Base-by-base conservation (phyloP, 1,140 invertebrate species). In the Leptoteleia sp. region DNA sequence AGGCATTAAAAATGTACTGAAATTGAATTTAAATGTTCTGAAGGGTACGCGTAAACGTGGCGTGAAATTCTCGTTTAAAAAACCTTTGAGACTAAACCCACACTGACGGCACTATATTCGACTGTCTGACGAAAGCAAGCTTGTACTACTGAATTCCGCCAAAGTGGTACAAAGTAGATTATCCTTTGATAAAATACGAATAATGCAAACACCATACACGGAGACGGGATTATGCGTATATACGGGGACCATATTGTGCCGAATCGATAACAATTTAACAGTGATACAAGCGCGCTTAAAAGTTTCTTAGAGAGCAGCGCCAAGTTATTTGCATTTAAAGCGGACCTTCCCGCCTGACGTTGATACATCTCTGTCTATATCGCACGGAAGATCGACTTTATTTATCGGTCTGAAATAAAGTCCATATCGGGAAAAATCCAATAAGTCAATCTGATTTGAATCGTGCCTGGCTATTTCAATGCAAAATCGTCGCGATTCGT, bases 281-380 rank as follows among this genome's bases (percentile, higher is more conserved):
- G 67, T 62, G 71, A 76, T 80, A 76, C 68, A 42, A 61, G 37
- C 17, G 33, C 33, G 62, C 48, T 80, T 57, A 22, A 68, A 76
- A 80, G 45, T 80, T 79, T 79, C 77, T 79, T 79, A 70, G 59
- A 35, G 48, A 42, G 50, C 37, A 43, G 37, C 50, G 22, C 16
- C 47, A 17, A 59, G 52, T 62, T 12, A 88, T 88, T 88, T 88
- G 86, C 86, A 88, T 88, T 88, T 88, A 88, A 88, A 88, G 77
- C 83, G 82, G 67, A 71, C 55, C 80, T 50, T 40, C 70, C 37
- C 54, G 17, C 22, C 57, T 67, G 82, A 85, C 81, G 75, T 78
- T 84, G 80, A 86, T 86, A 83, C 81, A 87, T 87, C 75, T 81
- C 62, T 82, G 75, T 86, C 81, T 84, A 76, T 86, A 84, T 85